Base-by-base conservation (phyloP, 2,113 vertebrate genomes). In the Ploceus nigricollis region DNA sequence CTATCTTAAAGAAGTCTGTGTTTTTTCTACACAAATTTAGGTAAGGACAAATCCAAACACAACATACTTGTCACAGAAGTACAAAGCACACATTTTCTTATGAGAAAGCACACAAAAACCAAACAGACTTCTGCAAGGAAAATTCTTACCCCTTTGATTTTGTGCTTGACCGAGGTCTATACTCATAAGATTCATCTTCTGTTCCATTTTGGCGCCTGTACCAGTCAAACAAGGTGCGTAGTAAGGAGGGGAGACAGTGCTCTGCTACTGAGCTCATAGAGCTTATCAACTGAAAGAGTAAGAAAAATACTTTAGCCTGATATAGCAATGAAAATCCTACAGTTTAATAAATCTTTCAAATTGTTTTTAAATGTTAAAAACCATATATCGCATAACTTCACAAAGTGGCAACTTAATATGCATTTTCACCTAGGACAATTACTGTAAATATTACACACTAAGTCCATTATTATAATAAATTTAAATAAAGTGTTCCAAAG, bases 191-290 rank as follows among this genome's bases (percentile, higher is more conserved):
- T 96, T 99, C 99, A 90, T 99, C 99, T 96, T 99, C 99, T 31
- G 99, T 98, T 98, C 99, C 99, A 60, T 99, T 99, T 95, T 99
- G 99, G 85, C 99, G 98, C 94, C 98, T 98, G 98, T 99, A 99
- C 99, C 99, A 99, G 98, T 99, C 99, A 96, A 99, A 99, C 98
- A 99, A 98, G 97, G 99, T 99, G 98, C 99, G 99, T 92, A 99
- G 98, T 96, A 99, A 98, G 96, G 99, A 99, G 97, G 99, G 99
- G 98, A 99, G 99, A 99, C 99, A 99, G 99, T 99, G 99, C 99
- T 99, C 99, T 97, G 99, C 99, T 98, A 99, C 99, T 73, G 99
- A 99, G 99, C 99, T 99, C 99, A 99, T 99, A 98, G 99, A 99
- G 99, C 99, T 99, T 98, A 99, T 99, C 99, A 99, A 98, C 99